A percentile compares a stretch with the other conserved stretches of the same genome.
phyloP scores from a whole-genome alignment of 2,888 invertebrate genomes.

The Cataglyphis livida region DNA sequence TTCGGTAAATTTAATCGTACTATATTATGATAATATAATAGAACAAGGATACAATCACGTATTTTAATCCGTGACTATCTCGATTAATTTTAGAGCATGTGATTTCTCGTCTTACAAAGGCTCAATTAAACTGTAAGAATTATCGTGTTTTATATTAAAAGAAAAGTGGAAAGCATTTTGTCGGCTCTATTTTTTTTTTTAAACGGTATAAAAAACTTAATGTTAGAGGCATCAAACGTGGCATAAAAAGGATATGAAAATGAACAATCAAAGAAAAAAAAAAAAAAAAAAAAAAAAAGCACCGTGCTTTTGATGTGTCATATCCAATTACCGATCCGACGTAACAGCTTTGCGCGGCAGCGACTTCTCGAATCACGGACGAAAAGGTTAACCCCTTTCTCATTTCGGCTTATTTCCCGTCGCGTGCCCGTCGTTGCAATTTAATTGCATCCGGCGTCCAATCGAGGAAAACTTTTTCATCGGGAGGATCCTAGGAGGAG shows the following conservation, averaged over 20 bases:
- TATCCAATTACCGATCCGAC: slow-evolving; percentile 37
- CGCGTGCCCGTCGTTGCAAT: slow-evolving; percentile 66
- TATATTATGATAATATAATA: slow-evolving; percentile 8
- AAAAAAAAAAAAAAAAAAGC: background rate
- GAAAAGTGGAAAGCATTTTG: background rate
- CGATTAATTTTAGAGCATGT: background rate
- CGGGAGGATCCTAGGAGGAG: slow-evolving; percentile 11
- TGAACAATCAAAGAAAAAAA: background rate
- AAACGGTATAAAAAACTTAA: background rate
- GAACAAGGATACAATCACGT: background rate
- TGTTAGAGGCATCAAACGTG: background rate
- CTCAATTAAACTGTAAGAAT: background rate
- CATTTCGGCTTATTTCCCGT: slow-evolving; percentile 55
- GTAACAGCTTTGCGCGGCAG: slow-evolving; percentile 29
- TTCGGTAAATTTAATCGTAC: background rate
- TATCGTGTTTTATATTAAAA: background rate
- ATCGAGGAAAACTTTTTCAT: slow-evolving; percentile 73
- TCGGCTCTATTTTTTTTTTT: background rate
- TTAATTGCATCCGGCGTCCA: slow-evolving; percentile 74
- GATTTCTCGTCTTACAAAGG: background rate
- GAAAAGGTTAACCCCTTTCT: slow-evolving; percentile 42
- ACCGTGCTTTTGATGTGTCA: slow-evolving; percentile 27
- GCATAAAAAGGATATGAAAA: background rate
- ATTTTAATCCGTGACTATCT: background rate
- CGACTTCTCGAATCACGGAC: slow-evolving; percentile 44